Evolutionary conservation across 2,113 vertebrate genomes (phyloP), one percentile per base, ranked within the genome.

Genomic region (Corynorhinus townsendii): DNA sequence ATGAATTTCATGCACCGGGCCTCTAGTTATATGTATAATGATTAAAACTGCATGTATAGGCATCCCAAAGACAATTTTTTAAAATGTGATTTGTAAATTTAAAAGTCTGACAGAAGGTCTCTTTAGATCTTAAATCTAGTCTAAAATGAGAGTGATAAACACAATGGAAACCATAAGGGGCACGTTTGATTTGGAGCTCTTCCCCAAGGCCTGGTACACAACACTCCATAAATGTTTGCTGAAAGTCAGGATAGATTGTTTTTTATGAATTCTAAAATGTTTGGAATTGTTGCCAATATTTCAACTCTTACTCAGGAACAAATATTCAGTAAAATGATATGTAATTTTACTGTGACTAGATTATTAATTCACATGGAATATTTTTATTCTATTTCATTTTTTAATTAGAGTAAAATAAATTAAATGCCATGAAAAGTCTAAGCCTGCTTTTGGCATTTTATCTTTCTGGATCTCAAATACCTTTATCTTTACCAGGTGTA

Each of bases 41-140:
- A 95, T 77, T 76, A 72, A 93, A 84, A 86, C 47, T 91, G 38
- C n/a, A 62, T 92, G 87, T 64, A 66, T 64, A 80, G 17, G 28
- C 24, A 91, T 93, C 43, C 33, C 43, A 89, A 86, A 89, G 20
- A 82, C 7, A 45, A 80, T 45, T 88, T 89, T 95, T 91, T 26
- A 33, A 47, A 92, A n/a, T 88, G 5, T 64, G 54, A 73, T 71
- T 93, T 89, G 64, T 62, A 20, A 33, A 62, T 72, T 95, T 89
- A 43, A 40, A 64, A 85, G 19, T 54, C 73, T 71, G 14, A 56
- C 52, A 54, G 33, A 62, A 83, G 72, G 16, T 20, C n/a, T 89
- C 38, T 82, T 91, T 86, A 69, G 30, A 69, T 88, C 56, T 68
- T 84, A 69, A 69, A 62, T 94, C n/a, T 40, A 35, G 3, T 75